These are phyloP conservation scores for Cepaea hortensis DNA, from an alignment of 2,888 invertebrate genomes.

Conservation along the genomic window DNA sequence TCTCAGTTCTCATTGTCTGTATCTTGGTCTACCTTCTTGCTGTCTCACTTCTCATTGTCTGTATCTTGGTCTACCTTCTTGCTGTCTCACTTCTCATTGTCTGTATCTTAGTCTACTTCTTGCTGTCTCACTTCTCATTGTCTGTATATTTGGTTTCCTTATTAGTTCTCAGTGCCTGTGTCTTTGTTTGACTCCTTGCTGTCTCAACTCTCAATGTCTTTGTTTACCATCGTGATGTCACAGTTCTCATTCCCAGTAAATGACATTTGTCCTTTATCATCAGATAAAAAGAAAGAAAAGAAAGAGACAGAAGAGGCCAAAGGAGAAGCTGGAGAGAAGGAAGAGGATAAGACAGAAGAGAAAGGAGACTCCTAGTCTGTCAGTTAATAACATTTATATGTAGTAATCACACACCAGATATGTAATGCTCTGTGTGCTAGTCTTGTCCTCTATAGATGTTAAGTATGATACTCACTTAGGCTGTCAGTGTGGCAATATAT, in stretches of 20 bases:
- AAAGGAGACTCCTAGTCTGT: slow-evolving; percentile 1
- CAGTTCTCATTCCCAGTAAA: neutral
- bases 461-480: too few relatives aligned
- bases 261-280: neutral
- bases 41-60: too few relatives aligned
- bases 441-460: too few relatives aligned
- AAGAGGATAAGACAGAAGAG: neutral
- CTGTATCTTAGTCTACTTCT: neutral
- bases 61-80: too few relatives aligned
- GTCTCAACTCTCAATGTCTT: neutral
- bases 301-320: slow-evolving; percentile 20
- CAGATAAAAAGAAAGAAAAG: slow-evolving; percentile 36
- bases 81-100: too few relatives aligned
- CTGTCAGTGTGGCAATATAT: too few relatives aligned
- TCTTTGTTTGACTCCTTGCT: neutral
- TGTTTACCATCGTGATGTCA: neutral
- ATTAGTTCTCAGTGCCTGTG: neutral
- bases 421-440: too few relatives aligned
- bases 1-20: too few relatives aligned
- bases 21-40: too few relatives aligned
- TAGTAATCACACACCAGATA: too few relatives aligned
- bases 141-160: neutral
- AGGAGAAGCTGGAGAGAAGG: slow-evolving; percentile 6
- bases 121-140: too few relatives aligned
- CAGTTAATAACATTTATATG: neutral